A percentile compares a stretch with the other conserved stretches of the same genome.
Evolutionary conservation across 2,888 invertebrate species (phyloP).

Genomic region (Drosophila cognata): DNA sequence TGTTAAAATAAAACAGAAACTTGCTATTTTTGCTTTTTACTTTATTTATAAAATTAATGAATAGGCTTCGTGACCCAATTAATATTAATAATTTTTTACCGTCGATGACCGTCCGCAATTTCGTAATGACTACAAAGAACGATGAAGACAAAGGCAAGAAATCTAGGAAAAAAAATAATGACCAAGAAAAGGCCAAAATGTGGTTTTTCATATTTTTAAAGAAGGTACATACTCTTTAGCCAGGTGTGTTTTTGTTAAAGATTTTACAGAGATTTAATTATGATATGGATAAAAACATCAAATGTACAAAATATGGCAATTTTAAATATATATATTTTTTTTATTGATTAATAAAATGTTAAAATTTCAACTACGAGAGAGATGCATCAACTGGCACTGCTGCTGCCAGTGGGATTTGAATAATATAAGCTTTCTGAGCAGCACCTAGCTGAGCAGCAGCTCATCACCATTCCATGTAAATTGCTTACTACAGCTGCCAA

Average conservation of each 20-base stretch:
- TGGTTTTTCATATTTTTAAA: neutral
- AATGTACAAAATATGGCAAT: neutral
- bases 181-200: neutral
- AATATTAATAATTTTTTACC: neutral
- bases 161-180: neutral
- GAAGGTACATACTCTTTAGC: neutral
- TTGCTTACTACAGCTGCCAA: constrained; percentile 76
- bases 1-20: neutral
- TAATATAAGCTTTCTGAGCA: constrained; percentile 59
- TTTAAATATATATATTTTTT: neutral
- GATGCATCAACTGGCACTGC: constrained; percentile 78
- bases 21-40: neutral
- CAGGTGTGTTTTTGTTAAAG: neutral
- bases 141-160: neutral
- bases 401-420: constrained; percentile 50
- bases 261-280: neutral
- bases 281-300: neutral
- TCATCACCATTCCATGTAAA: constrained; percentile 81
- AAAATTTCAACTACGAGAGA: too few relatives aligned
- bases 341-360: neutral
- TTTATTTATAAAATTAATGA: neutral
- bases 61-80: neutral
- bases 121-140: neutral
- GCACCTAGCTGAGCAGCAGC: constrained; percentile 68
- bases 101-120: neutral